These are phyloP conservation scores for Hucho hucho DNA, from an alignment of 2,113 vertebrate genomes.

Conservation along the genomic window DNA sequence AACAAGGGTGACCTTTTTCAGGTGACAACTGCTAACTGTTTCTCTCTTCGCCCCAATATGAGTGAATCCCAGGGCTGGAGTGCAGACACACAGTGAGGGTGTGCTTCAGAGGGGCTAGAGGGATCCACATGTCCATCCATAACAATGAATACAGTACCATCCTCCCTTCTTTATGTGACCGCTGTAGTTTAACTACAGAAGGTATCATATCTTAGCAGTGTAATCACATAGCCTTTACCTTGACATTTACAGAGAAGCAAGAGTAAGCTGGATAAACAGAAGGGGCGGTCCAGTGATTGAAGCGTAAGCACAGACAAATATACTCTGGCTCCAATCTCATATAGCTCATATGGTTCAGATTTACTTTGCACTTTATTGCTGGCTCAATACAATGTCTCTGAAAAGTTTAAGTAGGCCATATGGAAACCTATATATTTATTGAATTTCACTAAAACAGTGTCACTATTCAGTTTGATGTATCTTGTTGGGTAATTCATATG, in stretches of 20 bases:
- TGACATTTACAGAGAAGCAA: background rate
- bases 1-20: slow-evolving; percentile 49
- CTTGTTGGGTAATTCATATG: slow-evolving; percentile 12
- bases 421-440: slow-evolving; percentile 51
- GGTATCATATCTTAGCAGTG: too few species aligned
- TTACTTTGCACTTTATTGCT: slow-evolving; percentile 43
- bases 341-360: slow-evolving; percentile 33
- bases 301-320: background rate
- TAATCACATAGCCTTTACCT: too few species aligned
- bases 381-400: slow-evolving; percentile 40
- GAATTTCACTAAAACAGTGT: slow-evolving; percentile 29
- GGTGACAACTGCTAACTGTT: slow-evolving; percentile 19
- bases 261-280: background rate
- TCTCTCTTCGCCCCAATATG: background rate
- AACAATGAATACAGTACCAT: background rate
- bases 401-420: slow-evolving; percentile 52
- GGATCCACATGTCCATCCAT: background rate
- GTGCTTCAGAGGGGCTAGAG: background rate
- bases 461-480: background rate
- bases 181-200: too few species aligned
- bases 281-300: background rate
- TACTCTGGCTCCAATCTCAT: background rate
- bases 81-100: background rate
- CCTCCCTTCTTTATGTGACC: too few species aligned
- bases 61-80: background rate